Percentiles rank a stretch among this genome's conserved stretches.
These are phyloP conservation scores for Lamellibrachia luymesi DNA, from an alignment of 1,140 invertebrate species.

Conservation along the genomic window DNA sequence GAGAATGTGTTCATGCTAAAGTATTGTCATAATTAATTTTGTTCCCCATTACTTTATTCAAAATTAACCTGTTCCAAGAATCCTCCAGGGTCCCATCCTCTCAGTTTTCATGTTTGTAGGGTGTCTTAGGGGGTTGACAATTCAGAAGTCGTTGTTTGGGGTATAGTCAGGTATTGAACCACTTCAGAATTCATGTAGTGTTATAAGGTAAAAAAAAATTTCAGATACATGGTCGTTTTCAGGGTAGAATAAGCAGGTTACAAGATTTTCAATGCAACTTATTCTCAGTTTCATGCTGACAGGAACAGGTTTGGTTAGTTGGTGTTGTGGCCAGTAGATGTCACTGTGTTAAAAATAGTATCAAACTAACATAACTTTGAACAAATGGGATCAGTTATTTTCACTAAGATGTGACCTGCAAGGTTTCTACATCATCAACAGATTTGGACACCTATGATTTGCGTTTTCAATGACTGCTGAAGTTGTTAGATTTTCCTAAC, in stretches of 20 bases:
- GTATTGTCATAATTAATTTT: not conserved
- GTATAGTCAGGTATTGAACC: not conserved
- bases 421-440: not conserved
- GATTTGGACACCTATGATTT: not conserved
- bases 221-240: not conserved
- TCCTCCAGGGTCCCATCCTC: not conserved
- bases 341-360: not conserved
- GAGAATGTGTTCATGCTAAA: not conserved
- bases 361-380: not conserved
- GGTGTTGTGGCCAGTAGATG: not conserved
- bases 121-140: not conserved
- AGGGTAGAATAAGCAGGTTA: not conserved
- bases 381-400: not conserved
- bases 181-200: not conserved
- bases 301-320: not conserved
- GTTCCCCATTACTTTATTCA: not conserved
- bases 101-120: not conserved
- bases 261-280: not conserved
- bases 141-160: not conserved
- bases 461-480: not conserved
- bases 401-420: not conserved
- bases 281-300: not conserved
- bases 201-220: not conserved
- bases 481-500: not conserved
- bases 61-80: not conserved